Base-by-base conservation (phyloP, 2,888 invertebrate species). In the Protonemura montana region DNA sequence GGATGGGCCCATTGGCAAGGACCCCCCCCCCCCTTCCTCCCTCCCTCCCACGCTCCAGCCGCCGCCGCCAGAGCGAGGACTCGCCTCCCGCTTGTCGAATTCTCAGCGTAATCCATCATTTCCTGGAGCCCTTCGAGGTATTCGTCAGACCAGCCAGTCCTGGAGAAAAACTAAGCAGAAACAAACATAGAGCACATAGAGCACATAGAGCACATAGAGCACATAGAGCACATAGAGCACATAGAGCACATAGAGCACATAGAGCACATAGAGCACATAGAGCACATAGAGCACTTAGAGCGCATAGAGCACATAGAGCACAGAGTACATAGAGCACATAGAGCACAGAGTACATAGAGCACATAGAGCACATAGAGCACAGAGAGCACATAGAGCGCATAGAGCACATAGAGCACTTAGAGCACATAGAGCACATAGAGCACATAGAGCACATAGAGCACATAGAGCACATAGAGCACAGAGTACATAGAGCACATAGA, bases 291-390 rank as follows among this genome's bases (percentile, higher is more conserved):
- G 76, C 28, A 85, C 13, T n/a, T 26, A 27, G 41, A 77, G 21
- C 26, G 26, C 25, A 35, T 5, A 29, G 82, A 78, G 81, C 13
- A 42, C 28, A 81, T 30, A 86, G 78, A 86, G 87, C 85, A 86
- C 87, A 88, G 88, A 42, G 42, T n/a, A 35, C 81, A 35, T 30
- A 88, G 88, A 88, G 89, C 88, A 89, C 90, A 90, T 91, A 90
- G 90, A 89, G 90, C 90, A 89, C 35, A 10, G 10, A 35, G 35
- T n/a, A n/a, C n/a, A n/a, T n/a, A 59, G 59, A 2, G 59, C 59
- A 13, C 1, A 59, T 10, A 59, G 59, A 2, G 59, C 59, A 13
- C 21, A 59, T 10, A 59, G 59, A 2, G 59, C 59, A 13, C 21
- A 21, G 59, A 59, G 59, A 2, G 59, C 59, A 13, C 1, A 59